Conservation (phyloP, 2,113 vertebrate species). For the Bungarus multicinctus region DNA sequence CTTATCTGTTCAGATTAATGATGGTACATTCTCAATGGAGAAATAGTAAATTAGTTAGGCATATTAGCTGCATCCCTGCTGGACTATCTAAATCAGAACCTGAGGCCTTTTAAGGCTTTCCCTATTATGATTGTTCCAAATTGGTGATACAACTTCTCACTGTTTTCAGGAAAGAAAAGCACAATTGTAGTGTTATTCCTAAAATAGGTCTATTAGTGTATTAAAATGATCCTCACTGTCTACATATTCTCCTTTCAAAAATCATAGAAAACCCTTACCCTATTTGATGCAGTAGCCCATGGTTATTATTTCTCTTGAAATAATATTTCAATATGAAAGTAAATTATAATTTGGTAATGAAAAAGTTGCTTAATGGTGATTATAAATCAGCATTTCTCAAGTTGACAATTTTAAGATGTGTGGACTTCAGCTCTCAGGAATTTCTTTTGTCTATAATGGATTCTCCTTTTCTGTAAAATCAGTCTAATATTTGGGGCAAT, state of each 20-base stretch:
- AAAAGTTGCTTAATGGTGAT: not conserved
- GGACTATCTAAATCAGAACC: not conserved
- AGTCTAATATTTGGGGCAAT: not conserved
- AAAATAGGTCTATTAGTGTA: not conserved
- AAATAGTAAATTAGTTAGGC: not conserved
- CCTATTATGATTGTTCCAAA: not conserved
- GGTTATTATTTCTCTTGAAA: not conserved
- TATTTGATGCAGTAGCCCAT: not conserved
- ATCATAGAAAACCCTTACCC: not conserved
- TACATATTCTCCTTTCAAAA: not conserved
- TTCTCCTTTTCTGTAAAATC: not conserved
- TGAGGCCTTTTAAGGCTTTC: not conserved
- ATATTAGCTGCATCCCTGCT: not conserved
- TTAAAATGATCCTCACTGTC: not conserved
- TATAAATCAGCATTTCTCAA: not conserved
- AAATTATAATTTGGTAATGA: not conserved
- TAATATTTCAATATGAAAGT: no score
- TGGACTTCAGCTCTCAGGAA: not conserved
- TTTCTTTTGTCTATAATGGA: not conserved
- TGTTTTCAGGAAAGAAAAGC: not conserved
- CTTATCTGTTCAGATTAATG: constrained; percentile 1
- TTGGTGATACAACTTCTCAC: not conserved
- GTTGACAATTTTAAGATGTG: not conserved
- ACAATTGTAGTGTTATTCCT: not conserved
- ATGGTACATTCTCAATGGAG: not conserved